Base-by-base conservation (phyloP, 2,797 vertebrate genomes). In the Phalloptychus januarius region DNA sequence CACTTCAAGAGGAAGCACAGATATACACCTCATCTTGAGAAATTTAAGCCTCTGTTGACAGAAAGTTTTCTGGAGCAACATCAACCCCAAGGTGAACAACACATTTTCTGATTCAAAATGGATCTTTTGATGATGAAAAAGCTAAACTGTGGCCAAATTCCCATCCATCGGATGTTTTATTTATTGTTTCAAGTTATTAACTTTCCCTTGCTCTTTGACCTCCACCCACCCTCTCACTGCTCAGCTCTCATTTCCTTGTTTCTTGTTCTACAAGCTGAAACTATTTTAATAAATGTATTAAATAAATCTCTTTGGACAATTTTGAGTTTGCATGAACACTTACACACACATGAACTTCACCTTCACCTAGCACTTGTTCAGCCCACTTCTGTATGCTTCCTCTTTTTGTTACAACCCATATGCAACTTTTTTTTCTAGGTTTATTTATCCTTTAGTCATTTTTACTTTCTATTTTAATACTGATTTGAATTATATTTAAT, bases 111-210 rank as follows among this genome's bases (percentile, higher is more conserved):
- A 69, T 72, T 80, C 50, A 61, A 81, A 85, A 63, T 79, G 77
- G 86, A 81, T 81, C 78, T 84, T 88, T 72, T 78, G 80, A 80
- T 79, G 85, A 87, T 90, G 82, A 90, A 85, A 89, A 65, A 87
- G 90, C 86, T 85, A 85, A 76, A 18, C 56, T n/a, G 48, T 65
- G 82, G 93, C 93, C 94, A 95, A 89, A 91, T 94, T 95, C 94
- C 93, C 94, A 94, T 94, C 90, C 89, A 85, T 87, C 72, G 20
- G 79, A 85, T 90, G 80, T 79, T 81, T 87, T 91, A 92, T 95
- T 94, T 95, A 93, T 94, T 94, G 85, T 95, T 94, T 90, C 88
- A 93, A 92, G 87, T 94, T 95, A 95, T 94, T 95, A 95, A 93
- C 92, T 95, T 95, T 92, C 94, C 90, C 84, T 81, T 77, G 87